phyloP scores from a whole-genome alignment of 2,113 vertebrate species.

The Ia io region DNA sequence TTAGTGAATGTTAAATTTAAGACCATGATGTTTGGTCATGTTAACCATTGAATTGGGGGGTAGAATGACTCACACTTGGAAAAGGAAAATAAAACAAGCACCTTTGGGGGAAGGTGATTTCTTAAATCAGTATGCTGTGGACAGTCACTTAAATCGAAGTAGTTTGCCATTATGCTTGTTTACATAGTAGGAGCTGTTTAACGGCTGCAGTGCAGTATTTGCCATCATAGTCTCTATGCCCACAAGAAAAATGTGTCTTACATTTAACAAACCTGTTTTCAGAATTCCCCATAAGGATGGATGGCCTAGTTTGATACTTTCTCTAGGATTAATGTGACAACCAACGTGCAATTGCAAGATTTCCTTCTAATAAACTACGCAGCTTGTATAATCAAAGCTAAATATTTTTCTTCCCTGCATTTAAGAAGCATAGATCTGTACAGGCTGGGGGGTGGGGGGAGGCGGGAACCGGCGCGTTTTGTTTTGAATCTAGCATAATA shows the following conservation, averaged over 20 bases:
- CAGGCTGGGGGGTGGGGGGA: neutral
- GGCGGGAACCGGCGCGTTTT: neutral
- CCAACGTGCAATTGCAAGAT: neutral
- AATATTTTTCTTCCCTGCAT: conserved; percentile 27
- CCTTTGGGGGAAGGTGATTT: neutral
- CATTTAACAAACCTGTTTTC: conserved; percentile 34
- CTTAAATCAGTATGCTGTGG: neutral
- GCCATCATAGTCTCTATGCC: neutral
- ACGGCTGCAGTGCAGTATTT: neutral
- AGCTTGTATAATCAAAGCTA: neutral
- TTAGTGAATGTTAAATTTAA: conserved; percentile 19
- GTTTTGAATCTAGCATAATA: neutral
- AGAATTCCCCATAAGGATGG: conserved; percentile 40
- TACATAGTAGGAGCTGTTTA: neutral
- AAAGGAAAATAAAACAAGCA: neutral
- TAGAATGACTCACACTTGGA: neutral
- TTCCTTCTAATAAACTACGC: neutral
- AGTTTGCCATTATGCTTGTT: neutral
- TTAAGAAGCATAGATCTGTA: neutral
- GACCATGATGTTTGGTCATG: neutral
- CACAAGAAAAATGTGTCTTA: neutral
- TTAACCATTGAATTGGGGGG: neutral
- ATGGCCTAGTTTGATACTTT: conserved; percentile 64
- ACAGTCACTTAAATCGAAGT: neutral
- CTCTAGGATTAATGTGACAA: conserved; percentile 36